Conservation (phyloP, 92 coral and sea anemone species). For the Epizoanthus stellaris region DNA sequence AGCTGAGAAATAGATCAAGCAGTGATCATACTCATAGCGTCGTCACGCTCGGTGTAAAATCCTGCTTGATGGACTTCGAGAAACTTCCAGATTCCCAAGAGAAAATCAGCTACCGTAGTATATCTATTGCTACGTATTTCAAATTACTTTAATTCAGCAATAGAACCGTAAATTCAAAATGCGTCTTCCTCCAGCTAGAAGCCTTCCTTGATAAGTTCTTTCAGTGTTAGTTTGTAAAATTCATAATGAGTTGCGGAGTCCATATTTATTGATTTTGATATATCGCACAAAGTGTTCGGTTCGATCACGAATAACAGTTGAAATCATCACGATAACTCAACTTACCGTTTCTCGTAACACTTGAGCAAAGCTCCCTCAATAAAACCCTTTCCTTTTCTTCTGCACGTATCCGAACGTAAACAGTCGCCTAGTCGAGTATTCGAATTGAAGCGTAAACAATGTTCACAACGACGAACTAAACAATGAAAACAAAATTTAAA, state of each 20-base stretch:
- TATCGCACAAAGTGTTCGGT: not conserved
- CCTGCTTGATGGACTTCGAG: not conserved
- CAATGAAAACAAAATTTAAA: conserved; percentile 42
- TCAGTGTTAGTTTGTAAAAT: not conserved
- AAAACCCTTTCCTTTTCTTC: not conserved
- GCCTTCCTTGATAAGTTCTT: not conserved
- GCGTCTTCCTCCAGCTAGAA: not conserved
- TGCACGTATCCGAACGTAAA: not conserved
- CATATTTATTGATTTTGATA: not conserved
- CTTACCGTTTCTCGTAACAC: conserved; percentile 25
- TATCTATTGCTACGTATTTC: not conserved
- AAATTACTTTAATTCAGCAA: not conserved
- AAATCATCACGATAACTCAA: not conserved
- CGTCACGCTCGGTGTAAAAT: not conserved
- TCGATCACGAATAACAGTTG: not conserved
- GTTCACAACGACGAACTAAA: conserved; percentile 27
- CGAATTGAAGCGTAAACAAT: conserved; percentile 4
- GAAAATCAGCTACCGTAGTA: not conserved
- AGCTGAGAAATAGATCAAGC: not conserved
- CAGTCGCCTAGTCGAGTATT: conserved; percentile 9
- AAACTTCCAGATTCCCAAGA: not conserved
- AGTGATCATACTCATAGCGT: not conserved
- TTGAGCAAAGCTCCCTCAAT: too few relatives aligned
- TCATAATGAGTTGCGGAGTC: conserved; percentile 1
- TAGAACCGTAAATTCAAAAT: not conserved